phyloP scores from a whole-genome alignment of 2,888 invertebrate species.

The Aricia artaxerxes region DNA sequence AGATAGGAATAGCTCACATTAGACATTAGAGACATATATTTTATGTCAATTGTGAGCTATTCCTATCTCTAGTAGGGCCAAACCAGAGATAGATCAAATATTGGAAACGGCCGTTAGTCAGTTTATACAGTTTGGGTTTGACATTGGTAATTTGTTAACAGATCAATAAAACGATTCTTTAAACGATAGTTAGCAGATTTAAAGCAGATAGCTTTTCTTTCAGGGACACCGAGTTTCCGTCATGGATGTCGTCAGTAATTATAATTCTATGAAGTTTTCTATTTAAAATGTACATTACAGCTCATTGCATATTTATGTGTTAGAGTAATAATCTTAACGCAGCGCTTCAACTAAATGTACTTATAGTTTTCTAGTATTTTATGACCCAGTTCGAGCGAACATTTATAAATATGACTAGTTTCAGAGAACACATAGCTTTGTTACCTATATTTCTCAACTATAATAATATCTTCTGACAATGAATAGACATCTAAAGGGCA shows the following conservation, averaged over 20 bases:
- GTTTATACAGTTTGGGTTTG: neutral
- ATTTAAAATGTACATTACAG: neutral
- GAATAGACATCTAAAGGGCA: too few species aligned
- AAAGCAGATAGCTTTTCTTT: neutral
- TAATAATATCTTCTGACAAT: neutral
- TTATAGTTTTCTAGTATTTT: constrained; percentile 44
- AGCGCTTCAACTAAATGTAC: constrained; percentile 51
- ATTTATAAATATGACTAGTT: neutral
- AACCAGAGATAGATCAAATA: too few species aligned
- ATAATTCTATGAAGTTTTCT: neutral
- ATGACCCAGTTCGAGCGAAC: neutral
- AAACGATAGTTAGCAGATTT: neutral
- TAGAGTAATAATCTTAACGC: constrained; percentile 61
- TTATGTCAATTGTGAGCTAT: too few species aligned
- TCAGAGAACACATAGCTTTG: neutral
- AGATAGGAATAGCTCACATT: too few species aligned
- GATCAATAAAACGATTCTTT: neutral
- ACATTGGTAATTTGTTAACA: neutral
- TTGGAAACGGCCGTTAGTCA: neutral
- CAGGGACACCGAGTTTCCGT: neutral
- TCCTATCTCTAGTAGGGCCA: too few species aligned
- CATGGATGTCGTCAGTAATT: neutral
- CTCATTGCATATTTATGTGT: constrained; percentile 56
- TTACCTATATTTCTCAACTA: neutral
- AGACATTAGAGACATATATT: too few species aligned